Conservation (phyloP, 1,140 invertebrate species). For the Campoletis sonorensis region DNA sequence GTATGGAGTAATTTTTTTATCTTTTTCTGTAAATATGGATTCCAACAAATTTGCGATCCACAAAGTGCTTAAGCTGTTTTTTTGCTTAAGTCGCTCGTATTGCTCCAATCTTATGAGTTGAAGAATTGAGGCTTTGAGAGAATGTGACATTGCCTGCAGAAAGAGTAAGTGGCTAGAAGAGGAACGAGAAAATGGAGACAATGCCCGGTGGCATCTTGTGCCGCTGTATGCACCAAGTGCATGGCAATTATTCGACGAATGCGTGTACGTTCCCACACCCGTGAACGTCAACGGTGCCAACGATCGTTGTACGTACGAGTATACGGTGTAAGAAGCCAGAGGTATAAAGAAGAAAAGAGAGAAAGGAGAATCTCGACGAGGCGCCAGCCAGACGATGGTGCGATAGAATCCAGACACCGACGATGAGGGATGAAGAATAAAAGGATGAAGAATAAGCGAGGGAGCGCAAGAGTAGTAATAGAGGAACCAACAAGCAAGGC, state of each 20-base stretch:
- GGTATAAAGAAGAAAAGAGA: not conserved
- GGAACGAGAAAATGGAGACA: slow-evolving; percentile 1
- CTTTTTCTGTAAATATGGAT: no score
- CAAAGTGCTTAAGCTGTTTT: not conserved
- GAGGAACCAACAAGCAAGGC: slow-evolving; percentile 38
- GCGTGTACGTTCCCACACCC: slow-evolving; percentile 35
- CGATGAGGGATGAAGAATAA: slow-evolving; percentile 32
- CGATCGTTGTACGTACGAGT: not conserved
- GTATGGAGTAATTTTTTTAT: no score
- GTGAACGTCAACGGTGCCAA: slow-evolving; percentile 22
- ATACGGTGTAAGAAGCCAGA: not conserved
- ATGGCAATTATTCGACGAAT: slow-evolving; percentile 37
- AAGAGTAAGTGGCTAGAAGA: not conserved
- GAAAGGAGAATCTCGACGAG: slow-evolving; percentile 25
- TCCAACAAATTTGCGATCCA: no score
- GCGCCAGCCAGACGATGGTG: slow-evolving; percentile 33
- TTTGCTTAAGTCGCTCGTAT: not conserved
- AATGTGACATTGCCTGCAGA: not conserved
- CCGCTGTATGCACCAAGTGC: slow-evolving; percentile 9
- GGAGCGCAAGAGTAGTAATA: slow-evolving; percentile 18
- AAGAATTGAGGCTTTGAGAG: not conserved
- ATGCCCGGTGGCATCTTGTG: slow-evolving; percentile 19
- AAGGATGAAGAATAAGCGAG: slow-evolving; percentile 9
- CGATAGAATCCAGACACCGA: slow-evolving; percentile 36
- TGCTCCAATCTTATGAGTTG: not conserved